Base-by-base conservation (phyloP, 2,888 invertebrate genomes). In the Parasteatoda lunata region DNA sequence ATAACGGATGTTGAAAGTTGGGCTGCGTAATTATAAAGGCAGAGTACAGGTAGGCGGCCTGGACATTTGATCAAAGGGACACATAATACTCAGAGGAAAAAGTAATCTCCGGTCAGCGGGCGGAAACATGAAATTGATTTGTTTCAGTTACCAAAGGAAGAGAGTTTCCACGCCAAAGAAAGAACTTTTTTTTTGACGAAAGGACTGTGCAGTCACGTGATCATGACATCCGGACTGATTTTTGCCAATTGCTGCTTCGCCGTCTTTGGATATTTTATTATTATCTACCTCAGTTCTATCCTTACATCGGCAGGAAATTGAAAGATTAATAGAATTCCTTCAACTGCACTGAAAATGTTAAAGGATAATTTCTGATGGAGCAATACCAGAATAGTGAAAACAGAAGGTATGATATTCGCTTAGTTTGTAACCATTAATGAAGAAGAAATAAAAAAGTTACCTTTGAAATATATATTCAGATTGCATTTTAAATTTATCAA, bases 61-160 rank as follows among this genome's bases (percentile, higher is more conserved):
- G 77, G 77, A 69, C 77, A 59, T 59, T 69, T 69, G 77, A 78
- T 78, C 52, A 80, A 72, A 80, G 66, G 80, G 80, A 80, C 80
- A 72, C 73, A 72, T 65, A 71, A 79, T 79, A 64, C 79, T 54
- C 54, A 15, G 45, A n/a, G 70, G 80, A 30, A 80, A 80, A 80
- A 72, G 72, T 80, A 80, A 80, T 80, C 80, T 80, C 80, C 80
- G 73, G 80, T 73, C 80, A 80, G 73, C 66, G 48, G 51, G 80
- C 66, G 52, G 80, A 80, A 80, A 73, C 66, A 52, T 59, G 72
- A 80, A 72, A 80, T 80, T 80, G 80, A 80, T 80, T 73, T 80
- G 80, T 66, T 66, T 13, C 80, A 30, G 70, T 68, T 15, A 8
- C 13, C 9, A 15, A 68, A 30, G 65, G 49, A 47, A 49, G 70